Conservation (phyloP, 2,113 vertebrate genomes). For the Callospermophilus lateralis region DNA sequence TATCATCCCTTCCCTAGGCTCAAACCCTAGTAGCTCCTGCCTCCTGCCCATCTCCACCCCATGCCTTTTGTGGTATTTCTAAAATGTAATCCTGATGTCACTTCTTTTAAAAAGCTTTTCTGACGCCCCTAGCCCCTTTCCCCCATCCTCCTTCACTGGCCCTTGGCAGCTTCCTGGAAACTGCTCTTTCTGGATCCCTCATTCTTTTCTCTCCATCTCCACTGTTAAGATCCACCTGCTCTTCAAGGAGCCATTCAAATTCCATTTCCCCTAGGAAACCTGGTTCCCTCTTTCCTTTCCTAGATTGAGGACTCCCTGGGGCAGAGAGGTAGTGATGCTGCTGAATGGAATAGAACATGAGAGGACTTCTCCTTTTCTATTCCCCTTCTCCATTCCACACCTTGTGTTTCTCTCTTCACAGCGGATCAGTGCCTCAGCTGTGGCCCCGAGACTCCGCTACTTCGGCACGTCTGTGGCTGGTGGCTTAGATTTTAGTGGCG, state of each 20-base stretch:
- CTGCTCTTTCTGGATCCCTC: neutral
- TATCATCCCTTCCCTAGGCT: neutral
- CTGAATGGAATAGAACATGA: neutral
- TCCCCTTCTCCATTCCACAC: neutral
- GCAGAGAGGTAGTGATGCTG: neutral
- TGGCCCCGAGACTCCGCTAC: constrained; percentile 77
- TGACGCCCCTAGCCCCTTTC: neutral
- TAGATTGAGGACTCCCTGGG: neutral
- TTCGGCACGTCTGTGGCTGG: constrained; percentile 84
- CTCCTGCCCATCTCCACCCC: neutral
- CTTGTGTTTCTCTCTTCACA: constrained; percentile 9
- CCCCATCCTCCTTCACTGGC: neutral
- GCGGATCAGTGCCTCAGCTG: constrained; percentile 73
- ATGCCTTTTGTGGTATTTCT: neutral
- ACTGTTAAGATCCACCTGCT: neutral
- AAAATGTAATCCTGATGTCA: neutral
- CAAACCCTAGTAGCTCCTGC: neutral
- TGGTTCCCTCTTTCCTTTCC: neutral
- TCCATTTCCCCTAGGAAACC: neutral
- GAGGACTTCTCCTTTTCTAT: neutral
- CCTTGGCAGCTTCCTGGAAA: neutral
- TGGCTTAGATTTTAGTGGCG: constrained; percentile 79
- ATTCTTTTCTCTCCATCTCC: neutral
- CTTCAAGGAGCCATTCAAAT: neutral
- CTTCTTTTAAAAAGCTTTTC: neutral